Evolutionary conservation across 2,888 invertebrate genomes (phyloP), one percentile per base, ranked within the genome.

Genomic region (Calameuta filiformis): DNA sequence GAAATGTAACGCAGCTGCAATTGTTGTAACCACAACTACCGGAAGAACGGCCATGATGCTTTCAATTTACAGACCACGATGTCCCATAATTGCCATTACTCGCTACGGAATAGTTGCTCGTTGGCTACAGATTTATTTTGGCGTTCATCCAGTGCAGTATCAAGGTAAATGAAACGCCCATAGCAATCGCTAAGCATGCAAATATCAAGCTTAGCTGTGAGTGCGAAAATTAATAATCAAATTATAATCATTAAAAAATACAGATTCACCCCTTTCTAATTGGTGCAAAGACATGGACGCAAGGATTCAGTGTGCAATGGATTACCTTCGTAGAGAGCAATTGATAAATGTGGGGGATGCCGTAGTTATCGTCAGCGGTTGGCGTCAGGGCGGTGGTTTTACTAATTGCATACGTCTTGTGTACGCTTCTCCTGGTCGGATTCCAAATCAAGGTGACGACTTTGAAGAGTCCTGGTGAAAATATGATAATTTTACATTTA

Each of bases 21-120:
- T 96, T 68, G 91, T 96, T 33, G 94, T 95, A 4, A 92, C 95
- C 73, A 95, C 95, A 4, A 94, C 95, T 0, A 92, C 93, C 0
- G 94, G 94, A 1, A 91, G 93, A 83, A 94, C 95, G 0, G 95
- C 96, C 0, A 93, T 93, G 81, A 87, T 94, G 68, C 92, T 95
- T 40, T 93, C 96, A 4, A 94, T 94, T 81, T 96, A 94, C 89
- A 92, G 94, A 78, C 96, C 96, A 0, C 93, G 95, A 23, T 96
- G 96, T 84, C 96, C 96, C 0, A 94, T 96, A 77, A 90, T 96
- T 71, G 94, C 95, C 0, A 93, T 96, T 37, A 95, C 95, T 0
- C 92, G 96, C 84, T 93, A 94, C 82, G 92, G 93, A 0, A 91
- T 92, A 15, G 93, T 94, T 11, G 94, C 95, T 0, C 91, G 95